phyloP scores from a whole-genome alignment of 2,888 invertebrate genomes.

The Portevinia maculata region DNA sequence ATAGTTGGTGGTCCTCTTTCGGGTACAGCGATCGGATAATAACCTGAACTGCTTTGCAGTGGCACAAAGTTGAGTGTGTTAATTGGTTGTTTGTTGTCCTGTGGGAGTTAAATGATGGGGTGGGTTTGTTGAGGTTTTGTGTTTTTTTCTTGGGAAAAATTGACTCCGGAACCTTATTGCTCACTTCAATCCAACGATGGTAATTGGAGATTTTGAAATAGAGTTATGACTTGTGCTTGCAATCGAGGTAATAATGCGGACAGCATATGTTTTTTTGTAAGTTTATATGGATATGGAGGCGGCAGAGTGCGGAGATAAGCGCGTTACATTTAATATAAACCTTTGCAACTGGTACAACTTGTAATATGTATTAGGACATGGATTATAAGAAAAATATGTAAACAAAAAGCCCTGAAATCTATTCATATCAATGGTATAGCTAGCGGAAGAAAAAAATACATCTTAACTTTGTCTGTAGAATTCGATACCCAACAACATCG shows the following conservation, averaged over 20 bases:
- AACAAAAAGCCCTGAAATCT: too few species aligned
- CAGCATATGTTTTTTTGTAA: slow-evolving; percentile 51
- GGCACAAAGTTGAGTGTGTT: slow-evolving; percentile 76
- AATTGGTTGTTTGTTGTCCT: slow-evolving; percentile 83
- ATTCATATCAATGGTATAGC: too few species aligned
- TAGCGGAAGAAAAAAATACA: too few species aligned
- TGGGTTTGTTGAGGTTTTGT: slow-evolving; percentile 75
- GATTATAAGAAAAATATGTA: too few species aligned
- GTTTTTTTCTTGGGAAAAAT: slow-evolving; percentile 43
- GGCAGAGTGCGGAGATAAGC: too few species aligned
- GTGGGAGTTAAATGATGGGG: slow-evolving; percentile 80
- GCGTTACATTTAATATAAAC: too few species aligned
- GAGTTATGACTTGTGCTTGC: slow-evolving; percentile 56
- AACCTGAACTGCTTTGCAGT: slow-evolving; percentile 63
- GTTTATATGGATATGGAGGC: too few species aligned
- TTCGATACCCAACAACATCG: too few species aligned
- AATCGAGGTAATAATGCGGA: slow-evolving; percentile 44
- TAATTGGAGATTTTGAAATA: slow-evolving; percentile 61
- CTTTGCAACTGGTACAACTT: too few species aligned
- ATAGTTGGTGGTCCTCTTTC: slow-evolving; percentile 1
- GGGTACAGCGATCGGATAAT: slow-evolving; percentile 47
- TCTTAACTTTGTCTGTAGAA: too few species aligned
- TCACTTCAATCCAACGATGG: slow-evolving; percentile 70
- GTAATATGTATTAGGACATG: too few species aligned
- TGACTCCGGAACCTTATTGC: slow-evolving; percentile 69